Conservation (phyloP, 2,113 vertebrate genomes). For the Oncorhynchus tshawytscha region DNA sequence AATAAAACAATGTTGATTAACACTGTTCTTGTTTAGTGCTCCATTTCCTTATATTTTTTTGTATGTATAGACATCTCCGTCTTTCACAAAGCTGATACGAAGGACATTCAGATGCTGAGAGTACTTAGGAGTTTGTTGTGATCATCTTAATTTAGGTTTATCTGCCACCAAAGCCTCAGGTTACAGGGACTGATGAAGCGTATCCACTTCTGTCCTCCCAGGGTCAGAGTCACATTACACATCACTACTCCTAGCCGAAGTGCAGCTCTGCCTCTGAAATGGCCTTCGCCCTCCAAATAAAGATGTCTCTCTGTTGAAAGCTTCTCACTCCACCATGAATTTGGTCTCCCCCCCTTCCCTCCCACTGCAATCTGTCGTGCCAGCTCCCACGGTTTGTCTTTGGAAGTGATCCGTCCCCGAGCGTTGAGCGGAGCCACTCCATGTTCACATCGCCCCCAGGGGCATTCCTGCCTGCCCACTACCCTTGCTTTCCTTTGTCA, state of each 20-base stretch:
- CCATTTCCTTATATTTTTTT: background rate
- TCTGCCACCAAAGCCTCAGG: conserved; percentile 46
- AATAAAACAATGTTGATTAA: background rate
- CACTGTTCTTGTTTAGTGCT: background rate
- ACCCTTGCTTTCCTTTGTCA: conserved; percentile 88
- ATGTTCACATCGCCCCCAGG: conserved; percentile 92
- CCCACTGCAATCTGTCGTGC: conserved; percentile 73
- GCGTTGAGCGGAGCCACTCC: conserved; percentile 84
- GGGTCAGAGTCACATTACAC: conserved; percentile 67
- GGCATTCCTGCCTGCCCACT: conserved; percentile 86
- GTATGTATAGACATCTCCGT: conserved; percentile 53
- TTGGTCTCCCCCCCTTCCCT: conserved; percentile 38
- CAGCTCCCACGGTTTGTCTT: conserved; percentile 88
- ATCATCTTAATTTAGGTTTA: conserved; percentile 52
- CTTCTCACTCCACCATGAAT: conserved; percentile 62
- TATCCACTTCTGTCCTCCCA: conserved; percentile 52
- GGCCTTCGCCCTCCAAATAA: conserved; percentile 71
- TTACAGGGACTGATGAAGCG: conserved; percentile 58
- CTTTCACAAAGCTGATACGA: conserved; percentile 21
- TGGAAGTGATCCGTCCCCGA: conserved; percentile 92
- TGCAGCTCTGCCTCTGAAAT: conserved; percentile 69
- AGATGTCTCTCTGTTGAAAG: conserved; percentile 73
- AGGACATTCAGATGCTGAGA: conserved; percentile 20
- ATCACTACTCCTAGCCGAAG: conserved; percentile 51
- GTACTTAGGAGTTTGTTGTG: conserved; percentile 59